Conservation (phyloP, 2,113 vertebrate species). For the Pseudois nayaur region DNA sequence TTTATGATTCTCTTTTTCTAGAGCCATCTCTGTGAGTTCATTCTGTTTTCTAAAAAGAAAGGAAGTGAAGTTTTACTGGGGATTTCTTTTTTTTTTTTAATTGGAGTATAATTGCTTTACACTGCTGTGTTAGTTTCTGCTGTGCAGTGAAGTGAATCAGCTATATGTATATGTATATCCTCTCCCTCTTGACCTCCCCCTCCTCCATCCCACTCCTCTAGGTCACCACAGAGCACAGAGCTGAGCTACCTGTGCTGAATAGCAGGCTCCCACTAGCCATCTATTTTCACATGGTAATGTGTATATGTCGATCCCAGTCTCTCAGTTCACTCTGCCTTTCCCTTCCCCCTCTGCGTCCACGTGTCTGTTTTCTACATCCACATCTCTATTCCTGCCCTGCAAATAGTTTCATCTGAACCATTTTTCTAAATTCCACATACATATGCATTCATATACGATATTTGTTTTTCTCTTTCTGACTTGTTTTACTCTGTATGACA, state of each 20-base stretch:
- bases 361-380: neutral
- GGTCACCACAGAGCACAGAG: neutral
- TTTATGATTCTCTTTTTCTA: neutral
- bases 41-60: constrained; percentile 15
- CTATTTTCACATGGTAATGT: neutral
- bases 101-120: neutral
- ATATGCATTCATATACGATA: neutral
- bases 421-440: neutral
- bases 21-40: neutral
- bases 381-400: neutral
- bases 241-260: neutral
- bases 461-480: neutral
- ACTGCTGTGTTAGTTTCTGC: neutral
- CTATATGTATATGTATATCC: neutral
- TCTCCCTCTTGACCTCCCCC: neutral
- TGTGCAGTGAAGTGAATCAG: neutral
- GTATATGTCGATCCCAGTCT: neutral
- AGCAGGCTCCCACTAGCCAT: neutral
- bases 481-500: neutral
- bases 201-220: neutral
- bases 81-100: neutral
- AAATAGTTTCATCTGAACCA: neutral
- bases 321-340: neutral
- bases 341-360: neutral
- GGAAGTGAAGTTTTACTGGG: neutral